Evolutionary conservation across 2,113 vertebrate genomes (phyloP).

Genomic region (Caretta caretta): DNA sequence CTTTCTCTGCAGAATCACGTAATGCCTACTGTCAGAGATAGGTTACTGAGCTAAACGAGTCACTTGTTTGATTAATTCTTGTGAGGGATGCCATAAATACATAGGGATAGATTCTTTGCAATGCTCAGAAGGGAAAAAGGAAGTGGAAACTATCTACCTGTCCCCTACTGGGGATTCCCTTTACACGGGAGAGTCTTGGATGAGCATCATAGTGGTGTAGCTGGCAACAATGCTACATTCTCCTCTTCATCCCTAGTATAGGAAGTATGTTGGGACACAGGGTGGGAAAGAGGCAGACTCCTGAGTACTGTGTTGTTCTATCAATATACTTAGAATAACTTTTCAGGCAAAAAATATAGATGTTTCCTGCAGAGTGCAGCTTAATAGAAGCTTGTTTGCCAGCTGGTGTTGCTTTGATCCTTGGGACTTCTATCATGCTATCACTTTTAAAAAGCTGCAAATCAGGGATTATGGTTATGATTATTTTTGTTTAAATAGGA

Average conservation of each 20-base stretch:
- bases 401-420: neutral
- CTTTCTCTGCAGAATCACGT: conserved; percentile 59
- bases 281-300: neutral
- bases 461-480: neutral
- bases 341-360: neutral
- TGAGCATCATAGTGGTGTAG: neutral
- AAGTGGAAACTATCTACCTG: conserved; percentile 30
- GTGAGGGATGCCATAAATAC: conserved; percentile 52
- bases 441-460: conserved; percentile 21
- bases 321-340: neutral
- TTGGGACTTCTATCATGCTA: neutral
- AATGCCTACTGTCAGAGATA: conserved; percentile 65
- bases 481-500: conserved; percentile 28
- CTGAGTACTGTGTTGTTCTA: neutral
- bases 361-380: neutral
- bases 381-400: neutral
- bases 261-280: neutral
- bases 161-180: conserved; percentile 1
- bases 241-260: neutral
- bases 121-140: conserved; percentile 30
- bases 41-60: conserved; percentile 31
- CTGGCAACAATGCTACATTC: neutral
- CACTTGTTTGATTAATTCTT: neutral
- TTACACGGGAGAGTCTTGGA: neutral
- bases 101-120: conserved; percentile 62